Percentiles rank a stretch among this genome's conserved stretches.
phyloP scores from a whole-genome alignment of 2,797 vertebrate species.

The Melanogrammus aeglefinus region DNA sequence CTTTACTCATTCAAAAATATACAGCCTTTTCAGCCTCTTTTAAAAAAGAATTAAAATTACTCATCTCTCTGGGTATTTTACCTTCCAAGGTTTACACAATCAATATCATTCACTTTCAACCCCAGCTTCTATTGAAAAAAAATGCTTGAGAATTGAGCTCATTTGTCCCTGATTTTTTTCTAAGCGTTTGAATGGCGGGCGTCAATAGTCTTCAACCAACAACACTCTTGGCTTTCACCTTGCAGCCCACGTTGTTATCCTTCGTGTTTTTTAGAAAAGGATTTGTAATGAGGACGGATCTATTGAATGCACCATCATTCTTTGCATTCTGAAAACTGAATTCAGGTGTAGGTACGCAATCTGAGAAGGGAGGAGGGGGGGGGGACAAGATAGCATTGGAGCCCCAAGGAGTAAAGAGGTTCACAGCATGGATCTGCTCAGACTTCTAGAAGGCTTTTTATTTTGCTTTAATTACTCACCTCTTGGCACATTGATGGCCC shows the following conservation, averaged over 20 bases:
- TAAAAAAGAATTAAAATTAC: not conserved
- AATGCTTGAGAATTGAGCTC: too few species aligned
- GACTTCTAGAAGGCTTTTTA: not conserved
- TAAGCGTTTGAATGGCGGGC: not conserved
- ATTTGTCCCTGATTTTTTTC: too few species aligned
- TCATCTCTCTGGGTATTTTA: not conserved
- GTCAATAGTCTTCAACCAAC: not conserved
- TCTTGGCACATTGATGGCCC: not conserved
- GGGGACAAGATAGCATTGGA: too few species aligned
- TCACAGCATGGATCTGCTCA: not conserved
- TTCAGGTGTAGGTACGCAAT: not conserved
- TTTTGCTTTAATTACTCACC: not conserved
- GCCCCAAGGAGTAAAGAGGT: too few species aligned
- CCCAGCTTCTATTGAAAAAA: not conserved
- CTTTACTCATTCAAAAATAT: not conserved
- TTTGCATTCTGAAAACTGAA: not conserved
- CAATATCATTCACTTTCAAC: not conserved
- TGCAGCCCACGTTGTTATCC: not conserved
- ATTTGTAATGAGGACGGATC: not conserved
- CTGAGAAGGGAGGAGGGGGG: not conserved
- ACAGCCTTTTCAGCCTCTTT: not conserved
- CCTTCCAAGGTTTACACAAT: not conserved
- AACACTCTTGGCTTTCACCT: not conserved
- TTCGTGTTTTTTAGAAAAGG: not conserved
- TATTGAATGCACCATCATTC: not conserved